These are phyloP conservation scores for Graptemys geographica DNA, from an alignment of 2,797 vertebrate genomes.

Conservation along the genomic window DNA sequence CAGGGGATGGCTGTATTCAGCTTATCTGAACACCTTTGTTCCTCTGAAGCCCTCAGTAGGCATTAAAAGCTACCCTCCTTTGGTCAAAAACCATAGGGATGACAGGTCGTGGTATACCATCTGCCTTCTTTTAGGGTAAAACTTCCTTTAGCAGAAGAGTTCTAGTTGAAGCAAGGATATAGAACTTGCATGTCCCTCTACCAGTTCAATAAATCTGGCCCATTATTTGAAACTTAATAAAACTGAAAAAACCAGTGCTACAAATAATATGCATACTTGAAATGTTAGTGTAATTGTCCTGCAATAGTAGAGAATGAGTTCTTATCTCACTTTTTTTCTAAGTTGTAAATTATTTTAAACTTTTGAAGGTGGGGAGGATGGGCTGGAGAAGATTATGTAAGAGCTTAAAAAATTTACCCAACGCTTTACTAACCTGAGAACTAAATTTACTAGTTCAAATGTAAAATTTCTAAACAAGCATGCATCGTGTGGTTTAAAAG, in stretches of 20 bases:
- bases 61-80: neutral
- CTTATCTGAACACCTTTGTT: neutral
- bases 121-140: too few species aligned
- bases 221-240: neutral
- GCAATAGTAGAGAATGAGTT: neutral
- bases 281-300: neutral
- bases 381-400: neutral
- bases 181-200: neutral
- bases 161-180: neutral
- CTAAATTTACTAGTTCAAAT: neutral
- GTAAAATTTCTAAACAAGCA: neutral
- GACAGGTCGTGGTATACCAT: too few species aligned
- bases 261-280: neutral
- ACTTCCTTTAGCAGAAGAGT: neutral
- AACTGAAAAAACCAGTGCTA: neutral
- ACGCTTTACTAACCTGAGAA: neutral
- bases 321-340: neutral
- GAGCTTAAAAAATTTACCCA: neutral
- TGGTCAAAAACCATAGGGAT: neutral
- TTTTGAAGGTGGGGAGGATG: neutral
- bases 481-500: neutral
- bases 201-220: neutral
- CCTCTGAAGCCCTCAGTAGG: neutral
- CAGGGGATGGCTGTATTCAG: neutral
- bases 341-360: neutral